Evolutionary conservation across 2,113 vertebrate genomes (phyloP).

Genomic region (Picathartes gymnocephalus): DNA sequence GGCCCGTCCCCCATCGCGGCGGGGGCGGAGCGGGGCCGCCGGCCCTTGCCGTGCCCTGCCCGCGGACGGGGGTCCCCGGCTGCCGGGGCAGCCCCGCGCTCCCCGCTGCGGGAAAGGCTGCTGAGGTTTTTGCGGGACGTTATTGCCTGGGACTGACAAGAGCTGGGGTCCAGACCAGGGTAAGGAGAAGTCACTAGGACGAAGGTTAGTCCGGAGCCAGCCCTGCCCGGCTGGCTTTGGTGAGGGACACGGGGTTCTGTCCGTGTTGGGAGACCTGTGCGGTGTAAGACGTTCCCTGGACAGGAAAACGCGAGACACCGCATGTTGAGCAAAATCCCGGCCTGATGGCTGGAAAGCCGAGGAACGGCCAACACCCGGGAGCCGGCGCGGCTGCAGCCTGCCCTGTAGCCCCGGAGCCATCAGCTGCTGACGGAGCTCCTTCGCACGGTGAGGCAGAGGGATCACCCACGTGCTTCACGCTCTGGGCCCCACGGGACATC

Average conservation of each 20-base stretch:
- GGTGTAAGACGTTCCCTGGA: rapidly evolving
- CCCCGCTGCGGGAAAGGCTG: background rate
- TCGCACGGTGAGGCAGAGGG: rapidly evolving
- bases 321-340: background rate
- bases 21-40: background rate
- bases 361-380: rapidly evolving
- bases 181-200: background rate
- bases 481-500: background rate
- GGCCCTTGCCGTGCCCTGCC: background rate
- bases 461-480: rapidly evolving
- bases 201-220: rapidly evolving
- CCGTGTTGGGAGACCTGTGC: background rate
- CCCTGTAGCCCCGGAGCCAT: background rate
- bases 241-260: rapidly evolving
- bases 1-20: background rate
- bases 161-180: background rate
- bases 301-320: background rate
- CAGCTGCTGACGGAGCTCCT: background rate
- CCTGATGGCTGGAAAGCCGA: background rate
- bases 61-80: background rate
- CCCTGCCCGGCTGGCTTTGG: background rate
- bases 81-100: background rate
- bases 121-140: background rate
- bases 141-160: no score
- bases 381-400: background rate